Evolutionary conservation across 2,888 invertebrate genomes (phyloP), one percentile per base, ranked within the genome.

Genomic region (Aplocera efformata): DNA sequence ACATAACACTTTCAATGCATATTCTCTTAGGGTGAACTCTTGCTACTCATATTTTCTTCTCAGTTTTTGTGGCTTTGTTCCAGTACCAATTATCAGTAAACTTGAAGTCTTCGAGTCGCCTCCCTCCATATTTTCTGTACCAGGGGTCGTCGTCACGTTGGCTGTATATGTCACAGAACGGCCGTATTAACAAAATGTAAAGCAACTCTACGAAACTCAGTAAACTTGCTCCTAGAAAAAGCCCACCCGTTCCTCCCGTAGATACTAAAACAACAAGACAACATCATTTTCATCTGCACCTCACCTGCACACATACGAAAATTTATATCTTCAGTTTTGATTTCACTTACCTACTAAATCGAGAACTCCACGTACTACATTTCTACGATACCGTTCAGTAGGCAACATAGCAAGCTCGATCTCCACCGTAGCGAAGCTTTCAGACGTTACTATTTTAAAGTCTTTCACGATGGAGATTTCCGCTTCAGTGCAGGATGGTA

Each of bases 401-500:
- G 95, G 94, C 33, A 94, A 71, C 42, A 90, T 88, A 3, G 92
- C 89, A 17, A 94, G 68, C 6, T 89, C 89, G 31, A 94, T 84
- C 51, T 92, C 89, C 0, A 94, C 89, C 7, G 76, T 81, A 0
- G 90, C 74, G 35, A 65, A 78, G 13, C 52, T 66, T 4, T 79
- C 63, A 0, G 60, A 34, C 0, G 74, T 77, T 1, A 64, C 51
- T 8, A 63, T 61, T 56, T 79, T 80, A 38, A 89, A 89, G 50
- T 91, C 91, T 50, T 90, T 90, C 6, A 92, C 89, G 1, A 91
- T 86, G 1, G 91, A 84, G 53, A 93, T 89, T 64, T 94, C 94
- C 9, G 92, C 91, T 76, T 94, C 94, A 0, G 92, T 92, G 58
- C 94, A 94, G 0, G 93, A 93, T 0, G 93, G 93, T 33, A 93